Conservation (phyloP, 2,888 invertebrate species). For the Candidula unifasciata region DNA sequence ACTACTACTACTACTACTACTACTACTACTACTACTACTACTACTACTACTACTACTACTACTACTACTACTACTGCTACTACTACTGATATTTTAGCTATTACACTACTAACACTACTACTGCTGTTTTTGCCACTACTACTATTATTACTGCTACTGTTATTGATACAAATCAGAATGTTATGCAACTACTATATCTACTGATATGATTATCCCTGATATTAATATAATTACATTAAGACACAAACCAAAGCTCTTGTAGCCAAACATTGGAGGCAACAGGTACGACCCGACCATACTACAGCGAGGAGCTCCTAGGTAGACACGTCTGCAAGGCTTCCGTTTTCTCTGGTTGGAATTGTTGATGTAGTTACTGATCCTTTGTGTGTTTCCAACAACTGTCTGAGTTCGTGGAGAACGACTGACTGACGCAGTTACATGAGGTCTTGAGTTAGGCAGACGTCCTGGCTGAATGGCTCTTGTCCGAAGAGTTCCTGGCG, state of each 20-base stretch:
- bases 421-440: too few relatives aligned
- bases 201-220: too few relatives aligned
- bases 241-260: neutral
- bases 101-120: too few relatives aligned
- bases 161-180: too few relatives aligned
- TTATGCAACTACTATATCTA: neutral
- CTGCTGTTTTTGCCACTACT: too few relatives aligned
- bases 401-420: too few relatives aligned
- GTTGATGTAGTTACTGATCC: neutral
- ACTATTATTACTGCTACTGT: too few relatives aligned
- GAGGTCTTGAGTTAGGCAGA: neutral
- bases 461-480: neutral
- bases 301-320: conserved; percentile 10
- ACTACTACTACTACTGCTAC: too few relatives aligned
- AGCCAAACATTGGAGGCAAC: neutral
- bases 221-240: too few relatives aligned
- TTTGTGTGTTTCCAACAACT: too few relatives aligned
- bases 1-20: conserved; percentile 41
- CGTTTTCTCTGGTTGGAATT: neutral
- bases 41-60: conserved; percentile 14
- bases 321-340: neutral
- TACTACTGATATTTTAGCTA: too few relatives aligned
- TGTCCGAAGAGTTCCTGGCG: neutral
- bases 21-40: conserved; percentile 41
- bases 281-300: neutral